phyloP scores from a whole-genome alignment of 2,888 invertebrate species.

The Eupeodes latifasciatus region DNA sequence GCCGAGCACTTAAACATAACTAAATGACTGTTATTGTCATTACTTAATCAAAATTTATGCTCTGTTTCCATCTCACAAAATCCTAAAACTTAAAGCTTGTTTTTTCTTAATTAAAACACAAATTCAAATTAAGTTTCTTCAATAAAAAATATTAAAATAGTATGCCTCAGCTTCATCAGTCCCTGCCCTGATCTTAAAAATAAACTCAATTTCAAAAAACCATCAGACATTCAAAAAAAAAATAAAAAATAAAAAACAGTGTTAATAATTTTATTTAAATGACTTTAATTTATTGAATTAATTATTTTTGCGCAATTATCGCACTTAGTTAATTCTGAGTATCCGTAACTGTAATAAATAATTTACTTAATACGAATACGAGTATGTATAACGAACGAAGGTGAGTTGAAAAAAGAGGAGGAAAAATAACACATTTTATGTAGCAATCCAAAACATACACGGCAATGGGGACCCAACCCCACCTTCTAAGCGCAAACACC shows the following conservation, averaged over 20 bases:
- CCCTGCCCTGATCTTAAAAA: no score
- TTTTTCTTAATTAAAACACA: no score
- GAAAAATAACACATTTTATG: conserved; percentile 1
- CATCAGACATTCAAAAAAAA: background rate
- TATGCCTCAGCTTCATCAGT: no score
- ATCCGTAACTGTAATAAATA: conserved; percentile 44
- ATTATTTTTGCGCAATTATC: conserved; percentile 36
- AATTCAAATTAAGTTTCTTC: no score
- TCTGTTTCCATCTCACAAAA: no score
- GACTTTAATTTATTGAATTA: conserved; percentile 35
- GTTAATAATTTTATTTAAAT: conserved; percentile 9
- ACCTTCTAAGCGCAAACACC: conserved; percentile 66
- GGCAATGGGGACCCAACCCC: conserved; percentile 40
- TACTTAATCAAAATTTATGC: no score
- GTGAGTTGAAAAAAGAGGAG: conserved; percentile 17
- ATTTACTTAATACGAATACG: conserved; percentile 40
- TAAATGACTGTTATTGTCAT: no score
- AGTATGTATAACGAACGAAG: conserved; percentile 20
- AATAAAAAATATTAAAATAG: no score
- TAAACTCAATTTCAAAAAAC: background rate
- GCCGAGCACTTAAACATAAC: no score
- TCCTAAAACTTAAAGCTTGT: no score
- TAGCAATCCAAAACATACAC: conserved; percentile 10
- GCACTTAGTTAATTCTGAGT: conserved; percentile 36
- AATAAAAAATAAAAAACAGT: background rate